Base-by-base conservation (phyloP, 2,888 invertebrate genomes). In the Amorpha juglandis region DNA sequence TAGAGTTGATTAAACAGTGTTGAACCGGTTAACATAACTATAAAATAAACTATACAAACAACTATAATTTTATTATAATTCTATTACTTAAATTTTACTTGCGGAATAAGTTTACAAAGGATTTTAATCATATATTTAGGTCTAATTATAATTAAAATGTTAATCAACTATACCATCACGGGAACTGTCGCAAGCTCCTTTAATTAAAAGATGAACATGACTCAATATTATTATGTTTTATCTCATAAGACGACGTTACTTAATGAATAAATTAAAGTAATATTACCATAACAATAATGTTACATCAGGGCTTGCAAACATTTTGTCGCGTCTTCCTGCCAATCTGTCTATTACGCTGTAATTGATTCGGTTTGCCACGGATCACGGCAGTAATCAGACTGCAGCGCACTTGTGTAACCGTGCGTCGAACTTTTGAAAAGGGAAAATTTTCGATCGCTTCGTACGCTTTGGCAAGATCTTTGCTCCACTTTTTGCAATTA, bases 251-350 rank as follows among this genome's bases (percentile, higher is more conserved):
- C 16, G 12, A 11, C 7, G 58, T 42, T 42, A 42, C 19, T 9
- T 38, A 58, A 42, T 9, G 6, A 38, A 42, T 42, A 42, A 58
- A 42, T 19, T 35, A 55, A 33, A 35, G 38, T 27, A 52, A 27
- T 52, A 69, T 67, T 52, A 51, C 42, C 64, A 71, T 69, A 47
- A 51, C 62, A 66, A 68, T 69, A 70, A 63, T 64, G 51, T 81
- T 78, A 70, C 72, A 67, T 74, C 79, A 84, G 80, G 67, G 69
- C 55, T 79, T 47, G 52, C 55, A 72, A 84, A 83, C 81, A 75
- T 78, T 81, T 69, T 67, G 73, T 72, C 63, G 48, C 68, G 62
- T 73, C 73, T 67, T 67, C 64, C 58, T 51, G 63, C 65, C 9
- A 71, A 70, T 73, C 72, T 67, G 65, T 63, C 66, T 69, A 67